Conservation (phyloP, 2,113 vertebrate genomes). For the Dipodomys spectabilis region DNA sequence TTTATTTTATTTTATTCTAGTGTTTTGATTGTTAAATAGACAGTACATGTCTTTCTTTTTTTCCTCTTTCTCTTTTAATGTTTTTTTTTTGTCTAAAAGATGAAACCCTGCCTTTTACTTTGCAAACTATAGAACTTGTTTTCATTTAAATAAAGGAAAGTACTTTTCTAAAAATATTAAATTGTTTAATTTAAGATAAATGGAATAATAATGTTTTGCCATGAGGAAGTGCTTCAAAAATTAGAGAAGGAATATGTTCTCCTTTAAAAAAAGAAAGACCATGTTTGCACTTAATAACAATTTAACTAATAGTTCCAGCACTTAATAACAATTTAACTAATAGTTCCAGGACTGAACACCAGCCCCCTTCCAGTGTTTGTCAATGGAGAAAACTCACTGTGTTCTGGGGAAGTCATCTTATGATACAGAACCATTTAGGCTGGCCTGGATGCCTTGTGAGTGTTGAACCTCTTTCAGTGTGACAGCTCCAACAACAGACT, state of each 20-base stretch:
- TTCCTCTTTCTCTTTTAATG: conserved; percentile 53
- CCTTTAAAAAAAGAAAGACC: conserved; percentile 68
- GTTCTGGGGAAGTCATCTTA: conserved; percentile 42
- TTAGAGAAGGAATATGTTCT: conserved; percentile 78
- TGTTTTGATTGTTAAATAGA: conserved; percentile 86
- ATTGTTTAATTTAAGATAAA: conserved; percentile 86
- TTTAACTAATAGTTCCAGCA: conserved; percentile 45
- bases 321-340: conserved; percentile 71
- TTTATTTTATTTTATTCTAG: conserved; percentile 87
- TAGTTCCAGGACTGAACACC: not conserved
- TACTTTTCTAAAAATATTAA: conserved; percentile 85
- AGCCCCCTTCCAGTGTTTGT: conserved; percentile 27
- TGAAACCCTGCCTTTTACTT: conserved; percentile 85
- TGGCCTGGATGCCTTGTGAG: conserved; percentile 47
- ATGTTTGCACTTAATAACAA: conserved; percentile 72
- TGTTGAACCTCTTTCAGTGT: conserved; percentile 67
- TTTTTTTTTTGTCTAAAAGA: conserved; percentile 83
- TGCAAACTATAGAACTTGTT: conserved; percentile 81
- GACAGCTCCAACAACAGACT: conserved; percentile 50
- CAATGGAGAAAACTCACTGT: conserved; percentile 50
- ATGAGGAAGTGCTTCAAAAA: conserved; percentile 80
- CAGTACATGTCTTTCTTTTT: conserved; percentile 85
- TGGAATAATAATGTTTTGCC: conserved; percentile 85
- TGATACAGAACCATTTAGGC: conserved; percentile 59
- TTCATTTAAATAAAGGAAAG: conserved; percentile 86